Evolutionary conservation across 2,888 invertebrate genomes (phyloP).

Genomic region (Adelphocoris suturalis): DNA sequence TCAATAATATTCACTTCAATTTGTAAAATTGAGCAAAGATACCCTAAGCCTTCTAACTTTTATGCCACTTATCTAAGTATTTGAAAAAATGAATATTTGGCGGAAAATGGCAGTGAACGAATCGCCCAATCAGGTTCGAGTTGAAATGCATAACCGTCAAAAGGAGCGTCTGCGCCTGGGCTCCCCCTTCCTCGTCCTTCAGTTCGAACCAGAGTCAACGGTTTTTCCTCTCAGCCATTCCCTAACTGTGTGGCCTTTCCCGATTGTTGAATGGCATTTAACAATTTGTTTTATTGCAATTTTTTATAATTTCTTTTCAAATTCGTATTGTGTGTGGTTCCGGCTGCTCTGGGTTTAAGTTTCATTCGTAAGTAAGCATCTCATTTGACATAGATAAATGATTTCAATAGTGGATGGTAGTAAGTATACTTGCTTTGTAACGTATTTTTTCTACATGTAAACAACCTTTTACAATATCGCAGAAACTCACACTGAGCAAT

Average conservation of each 20-base stretch:
- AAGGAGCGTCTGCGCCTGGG: conserved; percentile 45
- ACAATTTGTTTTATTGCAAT: neutral
- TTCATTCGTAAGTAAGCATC: too few species aligned
- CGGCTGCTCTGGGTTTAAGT: too few species aligned
- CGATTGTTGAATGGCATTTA: conserved; percentile 13
- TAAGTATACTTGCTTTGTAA: too few species aligned
- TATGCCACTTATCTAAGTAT: neutral
- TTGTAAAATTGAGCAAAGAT: too few species aligned
- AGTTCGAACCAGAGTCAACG: neutral
- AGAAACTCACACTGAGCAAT: too few species aligned
- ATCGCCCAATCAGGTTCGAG: conserved; percentile 41
- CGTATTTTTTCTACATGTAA: too few species aligned
- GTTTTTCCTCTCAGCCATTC: conserved; percentile 44
- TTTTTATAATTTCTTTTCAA: too few species aligned
- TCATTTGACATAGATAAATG: too few species aligned
- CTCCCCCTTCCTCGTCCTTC: neutral
- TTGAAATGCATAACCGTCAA: conserved; percentile 46
- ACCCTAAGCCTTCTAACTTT: neutral
- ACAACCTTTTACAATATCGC: too few species aligned
- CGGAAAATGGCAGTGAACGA: conserved; percentile 45
- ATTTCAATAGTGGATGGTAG: too few species aligned
- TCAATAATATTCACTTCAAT: too few species aligned
- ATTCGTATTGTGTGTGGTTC: too few species aligned
- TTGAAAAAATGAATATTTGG: neutral
- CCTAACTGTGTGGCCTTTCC: neutral